Evolutionary conservation across 2,113 vertebrate genomes (phyloP).

Genomic region (Ptyas mucosa): DNA sequence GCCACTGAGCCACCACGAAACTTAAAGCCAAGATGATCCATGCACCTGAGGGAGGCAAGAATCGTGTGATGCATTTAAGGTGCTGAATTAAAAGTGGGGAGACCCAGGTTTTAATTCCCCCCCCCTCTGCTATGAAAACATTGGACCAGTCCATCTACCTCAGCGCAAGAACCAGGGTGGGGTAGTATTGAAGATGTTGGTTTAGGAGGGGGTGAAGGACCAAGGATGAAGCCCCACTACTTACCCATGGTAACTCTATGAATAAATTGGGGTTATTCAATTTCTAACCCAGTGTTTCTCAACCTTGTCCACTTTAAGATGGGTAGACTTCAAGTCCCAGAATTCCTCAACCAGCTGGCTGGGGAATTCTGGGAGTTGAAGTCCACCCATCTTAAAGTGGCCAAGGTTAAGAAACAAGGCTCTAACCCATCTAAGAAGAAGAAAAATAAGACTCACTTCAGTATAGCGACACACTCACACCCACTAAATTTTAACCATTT

Average conservation of each 20-base stretch:
- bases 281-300: background rate
- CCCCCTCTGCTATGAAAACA: background rate
- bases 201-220: background rate
- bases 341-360: background rate
- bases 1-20: background rate
- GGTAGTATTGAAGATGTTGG: background rate
- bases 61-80: background rate
- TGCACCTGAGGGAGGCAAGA: background rate
- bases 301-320: background rate
- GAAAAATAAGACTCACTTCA: background rate
- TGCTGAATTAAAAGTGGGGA: background rate
- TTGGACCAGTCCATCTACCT: background rate
- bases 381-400: background rate
- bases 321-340: background rate
- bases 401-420: background rate
- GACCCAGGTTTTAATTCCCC: background rate
- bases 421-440: background rate
- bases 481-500: background rate
- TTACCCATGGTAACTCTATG: background rate
- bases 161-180: background rate
- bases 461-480: background rate
- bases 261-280: background rate
- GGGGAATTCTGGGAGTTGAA: background rate
- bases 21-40: background rate
- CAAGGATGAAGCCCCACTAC: background rate